Evolutionary conservation across 1,140 invertebrate species (phyloP), one percentile per base, ranked within the genome.

Genomic region (Drosophila melanica): DNA sequence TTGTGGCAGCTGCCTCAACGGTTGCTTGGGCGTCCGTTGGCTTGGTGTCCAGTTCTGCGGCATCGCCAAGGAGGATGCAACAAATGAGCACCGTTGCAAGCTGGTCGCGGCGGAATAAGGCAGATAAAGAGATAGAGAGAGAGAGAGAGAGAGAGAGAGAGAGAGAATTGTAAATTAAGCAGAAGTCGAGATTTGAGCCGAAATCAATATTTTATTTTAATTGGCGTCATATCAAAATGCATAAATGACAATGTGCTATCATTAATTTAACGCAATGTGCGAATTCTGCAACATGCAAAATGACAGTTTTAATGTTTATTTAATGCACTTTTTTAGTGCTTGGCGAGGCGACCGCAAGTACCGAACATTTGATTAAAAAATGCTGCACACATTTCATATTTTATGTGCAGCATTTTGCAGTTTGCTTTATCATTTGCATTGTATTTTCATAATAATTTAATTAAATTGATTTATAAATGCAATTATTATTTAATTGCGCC

Each of bases 381-480:
- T 30, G 35, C 14, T 55, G 44, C n/a, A 37, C n/a, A 37, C n/a
- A 8, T 64, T 68, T 33, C 12, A 54, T 45, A 27, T 47, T 41
- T 41, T 18, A 35, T 27, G 47, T 35, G 33, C 33, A 9, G 9
- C 18, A 47, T 23, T 18, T 33, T 57, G 44, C 20, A 9, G 33
- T 35, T 35, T 50, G 64, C 11, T 53, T 30, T n/a, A 18, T 18
- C 14, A 42, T 68, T 73, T 77, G 68, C 77, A 54, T 51, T 74
- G 65, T 70, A 72, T 78, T 78, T 77, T 62, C 37, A 77, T 77
- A 70, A 82, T 79, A 89, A 82, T 89, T 79, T 77, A 58, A 82
- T 87, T 75, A 75, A 89, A 87, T 71, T 77, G 82, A 87, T 82
- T 79, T 82, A 79, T 67, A 76, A 73, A 86, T 86, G 81, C 75